Base-by-base conservation (phyloP, 2,888 invertebrate species). In the Eupithecia pulchellata region DNA sequence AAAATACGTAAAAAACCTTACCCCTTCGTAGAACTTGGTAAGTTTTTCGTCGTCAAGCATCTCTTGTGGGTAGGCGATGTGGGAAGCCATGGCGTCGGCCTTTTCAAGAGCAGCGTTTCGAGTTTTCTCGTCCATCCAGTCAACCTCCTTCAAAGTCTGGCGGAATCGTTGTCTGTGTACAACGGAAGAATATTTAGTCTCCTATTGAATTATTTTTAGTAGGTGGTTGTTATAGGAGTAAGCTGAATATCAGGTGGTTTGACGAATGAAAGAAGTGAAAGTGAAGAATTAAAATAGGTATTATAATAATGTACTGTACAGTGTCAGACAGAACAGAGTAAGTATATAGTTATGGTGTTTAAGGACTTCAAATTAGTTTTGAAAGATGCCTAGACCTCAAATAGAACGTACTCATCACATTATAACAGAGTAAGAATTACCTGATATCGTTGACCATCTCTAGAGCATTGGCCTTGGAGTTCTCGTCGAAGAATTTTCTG, bases 51-150 rank as follows among this genome's bases (percentile, higher is more conserved):
- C 95, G 81, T 98, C 96, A 64, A 98, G 92, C 84, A 99, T 95
- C 88, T 98, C 98, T 81, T 97, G 97, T 0, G 99, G 99, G 89
- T 99, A 99, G 0, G 98, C 99, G 83, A 99, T 98, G 87, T 98
- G 98, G 0, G 97, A 96, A 1, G 96, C 95, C 97, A 99, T 98
- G 0, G 96, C 95, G 70, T 96, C 95, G 0, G 98, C 97, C 86
- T 98, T 98, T 72, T 96, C 96, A 73, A 97, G 88, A 0, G 98
- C 98, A 69, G 96, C 96, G 76, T 93, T 89, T 63, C 96, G 96
- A 0, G 99, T 99, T 76, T 94, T 91, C 0, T 96, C 96, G 84
- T 99, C 99, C 99, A 99, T 99, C 99, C 99, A 99, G 61, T 97
- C 97, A 17, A 98, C 96, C 71, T 96, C 95, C 25, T 95, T 94